Percentiles rank a stretch among this genome's conserved stretches.
These are phyloP conservation scores for Parnassius smintheus DNA, from an alignment of 2,888 invertebrate species.

Conservation along the genomic window DNA sequence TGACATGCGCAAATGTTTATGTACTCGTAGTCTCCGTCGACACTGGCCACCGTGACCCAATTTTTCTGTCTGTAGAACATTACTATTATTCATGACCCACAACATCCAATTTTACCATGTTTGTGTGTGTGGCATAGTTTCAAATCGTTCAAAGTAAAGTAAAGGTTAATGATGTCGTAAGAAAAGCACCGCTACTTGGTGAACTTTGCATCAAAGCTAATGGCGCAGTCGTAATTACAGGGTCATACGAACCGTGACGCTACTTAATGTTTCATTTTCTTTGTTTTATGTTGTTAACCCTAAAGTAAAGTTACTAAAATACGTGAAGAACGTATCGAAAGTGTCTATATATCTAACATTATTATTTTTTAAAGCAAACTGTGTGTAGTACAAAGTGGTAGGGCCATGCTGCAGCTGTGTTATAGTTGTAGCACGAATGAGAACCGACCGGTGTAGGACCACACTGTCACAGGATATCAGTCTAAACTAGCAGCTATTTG, in stretches of 20 bases:
- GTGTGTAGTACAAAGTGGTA: too few species aligned
- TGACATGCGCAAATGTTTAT: too few species aligned
- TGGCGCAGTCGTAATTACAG: constrained; percentile 31
- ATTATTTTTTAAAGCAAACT: too few species aligned
- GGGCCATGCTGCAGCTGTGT: too few species aligned
- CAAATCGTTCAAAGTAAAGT: neutral
- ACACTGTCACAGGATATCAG: too few species aligned
- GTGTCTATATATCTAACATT: neutral
- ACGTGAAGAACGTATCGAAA: neutral
- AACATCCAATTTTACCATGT: neutral
- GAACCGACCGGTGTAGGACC: too few species aligned
- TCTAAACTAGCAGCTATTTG: too few species aligned
- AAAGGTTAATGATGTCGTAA: constrained; percentile 10
- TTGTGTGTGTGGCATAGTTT: neutral
- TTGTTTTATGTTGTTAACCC: constrained; percentile 15
- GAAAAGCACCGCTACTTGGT: constrained; percentile 23
- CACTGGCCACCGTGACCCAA: too few species aligned
- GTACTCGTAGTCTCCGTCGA: too few species aligned
- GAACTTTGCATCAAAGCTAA: constrained; percentile 34
- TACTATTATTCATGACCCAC: too few species aligned
- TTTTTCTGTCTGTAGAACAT: too few species aligned
- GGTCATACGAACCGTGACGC: constrained; percentile 20
- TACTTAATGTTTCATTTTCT: constrained; percentile 16
- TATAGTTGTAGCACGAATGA: too few species aligned
- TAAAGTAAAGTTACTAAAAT: constrained; percentile 4